These are phyloP conservation scores for Actias luna DNA, from an alignment of 2,888 invertebrate genomes.

Conservation along the genomic window DNA sequence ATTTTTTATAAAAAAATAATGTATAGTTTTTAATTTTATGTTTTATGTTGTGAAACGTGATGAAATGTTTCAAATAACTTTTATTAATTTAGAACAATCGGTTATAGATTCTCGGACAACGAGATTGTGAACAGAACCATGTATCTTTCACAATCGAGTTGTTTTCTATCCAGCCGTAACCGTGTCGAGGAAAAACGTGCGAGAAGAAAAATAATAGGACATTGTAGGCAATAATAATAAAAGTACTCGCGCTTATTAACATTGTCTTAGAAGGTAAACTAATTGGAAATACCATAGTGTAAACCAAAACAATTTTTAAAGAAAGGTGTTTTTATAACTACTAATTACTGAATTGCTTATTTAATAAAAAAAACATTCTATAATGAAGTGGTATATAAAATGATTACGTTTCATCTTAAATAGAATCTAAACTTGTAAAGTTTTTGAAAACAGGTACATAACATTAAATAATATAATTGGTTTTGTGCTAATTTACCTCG, in stretches of 20 bases:
- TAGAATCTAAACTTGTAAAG: no score
- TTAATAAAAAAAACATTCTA: background rate
- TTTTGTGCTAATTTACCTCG: background rate
- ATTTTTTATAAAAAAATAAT: background rate
- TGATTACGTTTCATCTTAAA: background rate
- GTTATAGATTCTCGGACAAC: background rate
- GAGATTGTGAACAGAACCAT: constrained; percentile 9
- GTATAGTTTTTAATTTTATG: background rate
- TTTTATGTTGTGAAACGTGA: background rate
- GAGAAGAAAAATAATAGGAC: constrained; percentile 70
- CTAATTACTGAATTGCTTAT: background rate
- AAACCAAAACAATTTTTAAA: background rate
- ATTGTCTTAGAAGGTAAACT: constrained; percentile 44
- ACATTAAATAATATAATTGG: background rate
- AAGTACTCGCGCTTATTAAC: constrained; percentile 37
- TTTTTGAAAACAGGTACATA: no score
- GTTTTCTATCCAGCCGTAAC: constrained; percentile 65
- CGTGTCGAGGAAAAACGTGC: constrained; percentile 79
- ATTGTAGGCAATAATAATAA: constrained; percentile 51
- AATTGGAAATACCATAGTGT: constrained; percentile 12
- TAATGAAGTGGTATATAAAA: background rate
- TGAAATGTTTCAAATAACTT: background rate
- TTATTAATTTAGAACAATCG: background rate
- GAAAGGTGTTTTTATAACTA: background rate
- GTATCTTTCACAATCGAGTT: constrained; percentile 53